A percentile compares a stretch with the other conserved stretches of the same genome.
Conservation (phyloP, 2,113 vertebrate genomes). For the Gorsachius goisagi region DNA sequence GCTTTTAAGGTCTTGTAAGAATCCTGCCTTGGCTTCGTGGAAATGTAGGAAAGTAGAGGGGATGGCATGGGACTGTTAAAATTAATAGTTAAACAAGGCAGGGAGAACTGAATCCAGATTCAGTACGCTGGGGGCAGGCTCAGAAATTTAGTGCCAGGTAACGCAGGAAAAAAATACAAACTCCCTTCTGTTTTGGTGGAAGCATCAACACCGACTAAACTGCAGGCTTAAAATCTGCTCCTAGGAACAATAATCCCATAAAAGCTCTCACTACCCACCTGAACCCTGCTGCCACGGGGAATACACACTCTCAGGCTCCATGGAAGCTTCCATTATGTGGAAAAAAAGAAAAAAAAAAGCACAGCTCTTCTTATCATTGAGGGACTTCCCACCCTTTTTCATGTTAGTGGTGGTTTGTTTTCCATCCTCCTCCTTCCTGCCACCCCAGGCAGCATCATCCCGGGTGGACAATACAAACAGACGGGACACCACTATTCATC, state of each 20-base stretch:
- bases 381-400: background rate
- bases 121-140: rapidly evolving
- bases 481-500: background rate
- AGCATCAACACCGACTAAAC: background rate
- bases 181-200: background rate
- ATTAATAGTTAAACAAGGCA: background rate
- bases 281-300: background rate
- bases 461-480: background rate
- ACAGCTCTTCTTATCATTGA: background rate
- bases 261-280: background rate
- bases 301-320: background rate
- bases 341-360: too few relatives aligned
- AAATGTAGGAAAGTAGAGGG: background rate
- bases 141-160: background rate
- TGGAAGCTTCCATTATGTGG: background rate
- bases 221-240: background rate
- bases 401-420: background rate
- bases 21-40: background rate
- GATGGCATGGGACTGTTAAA: background rate
- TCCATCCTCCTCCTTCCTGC: background rate
- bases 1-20: background rate
- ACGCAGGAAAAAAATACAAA: background rate
- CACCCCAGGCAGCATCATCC: background rate
- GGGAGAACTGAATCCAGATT: background rate
- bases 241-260: background rate